Evolutionary conservation across 2,113 vertebrate genomes (phyloP).

Genomic region (Gavialis gangeticus): DNA sequence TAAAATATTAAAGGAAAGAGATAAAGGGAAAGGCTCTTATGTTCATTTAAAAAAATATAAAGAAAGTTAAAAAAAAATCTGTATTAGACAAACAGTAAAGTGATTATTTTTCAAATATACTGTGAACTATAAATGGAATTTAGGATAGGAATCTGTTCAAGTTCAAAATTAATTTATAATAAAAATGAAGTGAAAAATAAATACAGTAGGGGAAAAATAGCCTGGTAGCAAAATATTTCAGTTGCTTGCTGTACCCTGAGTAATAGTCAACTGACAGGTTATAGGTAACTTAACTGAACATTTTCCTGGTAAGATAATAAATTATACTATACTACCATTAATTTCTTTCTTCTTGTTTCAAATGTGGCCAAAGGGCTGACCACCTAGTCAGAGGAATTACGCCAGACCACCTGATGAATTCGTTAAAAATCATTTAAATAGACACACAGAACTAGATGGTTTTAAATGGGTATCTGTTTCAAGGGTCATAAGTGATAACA

Average conservation of each 20-base stretch:
- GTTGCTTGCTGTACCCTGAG: accelerated
- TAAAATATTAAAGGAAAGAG: background rate
- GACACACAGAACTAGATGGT: background rate
- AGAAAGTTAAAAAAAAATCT: accelerated
- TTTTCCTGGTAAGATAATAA: background rate
- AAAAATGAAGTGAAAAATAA: background rate
- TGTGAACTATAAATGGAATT: accelerated
- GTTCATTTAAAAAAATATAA: background rate
- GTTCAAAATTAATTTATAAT: background rate
- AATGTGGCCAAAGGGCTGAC: background rate
- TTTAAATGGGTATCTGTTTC: background rate
- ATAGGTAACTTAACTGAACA: background rate
- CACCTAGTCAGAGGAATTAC: slow-evolving; percentile 49
- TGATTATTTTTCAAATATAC: background rate
- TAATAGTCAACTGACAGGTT: background rate
- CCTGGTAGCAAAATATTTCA: background rate
- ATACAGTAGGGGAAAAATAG: background rate
- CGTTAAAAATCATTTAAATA: background rate
- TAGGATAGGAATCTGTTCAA: background rate
- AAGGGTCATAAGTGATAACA: background rate
- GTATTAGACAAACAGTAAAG: background rate
- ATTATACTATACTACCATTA: background rate
- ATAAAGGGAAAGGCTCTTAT: background rate
- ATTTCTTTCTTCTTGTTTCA: background rate
- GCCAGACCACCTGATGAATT: background rate